Conservation (phyloP, 1,140 invertebrate species). For the Agrilus planipennis region DNA sequence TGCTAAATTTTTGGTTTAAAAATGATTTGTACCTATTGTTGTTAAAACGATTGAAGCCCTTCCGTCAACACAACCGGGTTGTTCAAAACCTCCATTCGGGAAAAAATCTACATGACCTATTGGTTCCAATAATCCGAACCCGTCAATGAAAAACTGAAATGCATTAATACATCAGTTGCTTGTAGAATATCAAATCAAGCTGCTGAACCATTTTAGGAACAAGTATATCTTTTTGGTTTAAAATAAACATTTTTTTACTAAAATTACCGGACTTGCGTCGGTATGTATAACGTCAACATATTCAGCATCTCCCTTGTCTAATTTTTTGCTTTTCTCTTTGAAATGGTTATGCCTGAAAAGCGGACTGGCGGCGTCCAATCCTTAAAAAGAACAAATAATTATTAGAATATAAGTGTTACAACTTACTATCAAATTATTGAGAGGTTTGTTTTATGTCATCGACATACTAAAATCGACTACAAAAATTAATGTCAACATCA, state of each 20-base stretch:
- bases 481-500: no score
- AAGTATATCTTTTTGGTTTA: no score
- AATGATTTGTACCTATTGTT: conserved; percentile 24
- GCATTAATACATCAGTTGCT: neutral
- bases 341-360: conserved; percentile 43
- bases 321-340: conserved; percentile 40
- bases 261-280: conserved; percentile 53
- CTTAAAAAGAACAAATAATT: conserved; percentile 26
- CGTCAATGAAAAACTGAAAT: conserved; percentile 27
- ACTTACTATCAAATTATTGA: no score
- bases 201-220: no score
- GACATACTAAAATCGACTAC: no score
- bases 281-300: conserved; percentile 83
- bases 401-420: neutral
- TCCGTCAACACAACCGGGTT: conserved; percentile 51
- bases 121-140: conserved; percentile 33
- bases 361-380: conserved; percentile 56
- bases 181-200: no score
- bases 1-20: neutral
- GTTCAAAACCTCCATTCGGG: conserved; percentile 56
- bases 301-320: conserved; percentile 69
- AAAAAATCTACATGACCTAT: conserved; percentile 57
- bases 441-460: no score
- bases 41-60: conserved; percentile 29
- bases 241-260: no score